Evolutionary conservation across 2,888 invertebrate species (phyloP).

Genomic region (Micropterix aruncella): DNA sequence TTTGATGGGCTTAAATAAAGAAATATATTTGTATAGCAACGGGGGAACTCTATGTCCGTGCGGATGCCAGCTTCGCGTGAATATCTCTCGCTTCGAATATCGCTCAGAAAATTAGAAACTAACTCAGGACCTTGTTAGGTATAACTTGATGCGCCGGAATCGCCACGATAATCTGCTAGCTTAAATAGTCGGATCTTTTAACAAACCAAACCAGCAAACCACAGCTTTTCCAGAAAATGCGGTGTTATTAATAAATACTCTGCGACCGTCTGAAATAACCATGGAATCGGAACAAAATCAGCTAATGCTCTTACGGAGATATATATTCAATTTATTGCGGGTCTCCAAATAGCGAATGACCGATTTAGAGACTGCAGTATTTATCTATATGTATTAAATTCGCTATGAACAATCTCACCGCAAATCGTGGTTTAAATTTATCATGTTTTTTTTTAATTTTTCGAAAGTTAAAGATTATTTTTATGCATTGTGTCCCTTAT

Average conservation of each 20-base stretch:
- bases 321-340: conserved; percentile 49
- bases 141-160: conserved; percentile 74
- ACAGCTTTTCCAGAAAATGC: conserved; percentile 57
- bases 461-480: too few species aligned
- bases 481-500: too few species aligned
- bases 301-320: conserved; percentile 47
- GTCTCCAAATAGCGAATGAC: conserved; percentile 50
- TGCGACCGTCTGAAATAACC: conserved; percentile 49
- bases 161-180: conserved; percentile 75
- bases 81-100: conserved; percentile 57
- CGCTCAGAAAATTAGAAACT: conserved; percentile 61
- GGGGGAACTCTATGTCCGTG: conserved; percentile 49
- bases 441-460: too few species aligned
- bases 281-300: conserved; percentile 64
- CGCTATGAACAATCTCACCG: too few species aligned
- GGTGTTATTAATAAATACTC: conserved; percentile 46
- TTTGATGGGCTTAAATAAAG: too few species aligned
- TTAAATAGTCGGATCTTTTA: conserved; percentile 55
- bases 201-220: conserved; percentile 77
- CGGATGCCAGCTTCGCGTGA: conserved; percentile 57
- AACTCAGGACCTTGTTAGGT: conserved; percentile 50
- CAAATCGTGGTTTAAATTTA: too few species aligned
- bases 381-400: too few species aligned
- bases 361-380: too few species aligned
- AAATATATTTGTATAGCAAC: conserved; percentile 41